A percentile compares a stretch with the other conserved stretches of the same genome.
These are phyloP conservation scores for Kuschelorhynchus macadamiae DNA, from an alignment of 2,888 invertebrate species.

Conservation along the genomic window DNA sequence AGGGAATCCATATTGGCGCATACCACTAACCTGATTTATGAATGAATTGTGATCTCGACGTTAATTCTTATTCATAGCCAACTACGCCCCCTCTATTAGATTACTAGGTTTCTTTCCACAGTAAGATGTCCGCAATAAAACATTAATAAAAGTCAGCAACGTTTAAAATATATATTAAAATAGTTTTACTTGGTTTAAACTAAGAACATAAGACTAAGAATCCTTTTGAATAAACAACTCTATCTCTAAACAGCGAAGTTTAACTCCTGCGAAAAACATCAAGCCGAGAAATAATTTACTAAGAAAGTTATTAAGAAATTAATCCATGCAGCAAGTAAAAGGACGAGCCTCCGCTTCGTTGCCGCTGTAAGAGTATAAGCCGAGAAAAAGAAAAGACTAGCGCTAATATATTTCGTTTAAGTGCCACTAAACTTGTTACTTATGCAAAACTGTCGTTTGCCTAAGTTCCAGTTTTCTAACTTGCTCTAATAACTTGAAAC, in stretches of 20 bases:
- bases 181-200: no score
- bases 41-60: no score
- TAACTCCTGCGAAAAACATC: conserved; percentile 27
- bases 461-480: conserved; percentile 57
- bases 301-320: conserved; percentile 45
- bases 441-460: conserved; percentile 61
- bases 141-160: no score
- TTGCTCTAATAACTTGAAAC: conserved; percentile 56
- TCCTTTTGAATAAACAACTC: no score
- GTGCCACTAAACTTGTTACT: conserved; percentile 58
- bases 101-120: no score
- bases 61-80: no score
- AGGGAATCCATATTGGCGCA: no score
- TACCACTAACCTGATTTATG: no score
- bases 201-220: no score
- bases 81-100: no score
- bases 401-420: conserved; percentile 55
- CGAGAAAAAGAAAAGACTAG: conserved; percentile 46
- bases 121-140: no score
- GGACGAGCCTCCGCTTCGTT: conserved; percentile 22
- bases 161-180: no score
- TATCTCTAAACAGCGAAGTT: conserved; percentile 25
- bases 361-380: conserved; percentile 37
- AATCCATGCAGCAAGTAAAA: conserved; percentile 30
- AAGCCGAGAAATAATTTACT: conserved; percentile 41